phyloP scores from a whole-genome alignment of 2,888 invertebrate genomes.

The Gonocerus acuteangulatus region DNA sequence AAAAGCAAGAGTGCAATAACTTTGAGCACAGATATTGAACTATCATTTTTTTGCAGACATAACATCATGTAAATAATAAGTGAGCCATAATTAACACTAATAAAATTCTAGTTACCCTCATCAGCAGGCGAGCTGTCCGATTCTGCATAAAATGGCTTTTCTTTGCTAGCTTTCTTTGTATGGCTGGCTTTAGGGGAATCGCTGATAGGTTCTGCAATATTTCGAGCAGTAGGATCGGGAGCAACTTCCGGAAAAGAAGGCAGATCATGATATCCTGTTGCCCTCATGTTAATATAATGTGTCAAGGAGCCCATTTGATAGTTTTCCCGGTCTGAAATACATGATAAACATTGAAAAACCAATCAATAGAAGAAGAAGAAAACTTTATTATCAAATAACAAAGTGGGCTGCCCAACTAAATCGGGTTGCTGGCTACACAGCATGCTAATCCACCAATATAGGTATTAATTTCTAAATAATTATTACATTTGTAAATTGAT shows the following conservation, averaged over 20 bases:
- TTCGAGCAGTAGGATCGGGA: conserved; percentile 68
- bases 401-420: no score
- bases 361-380: no score
- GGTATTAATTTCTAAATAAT: no score
- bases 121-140: conserved; percentile 45
- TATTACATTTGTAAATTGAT: no score
- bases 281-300: conserved; percentile 80
- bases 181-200: conserved; percentile 38
- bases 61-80: no score
- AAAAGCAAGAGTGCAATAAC: no score
- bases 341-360: neutral
- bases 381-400: no score
- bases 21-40: no score
- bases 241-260: conserved; percentile 72
- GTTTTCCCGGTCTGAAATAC: conserved; percentile 62
- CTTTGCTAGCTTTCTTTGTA: conserved; percentile 42
- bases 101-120: conserved; percentile 36
- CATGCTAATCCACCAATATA: no score
- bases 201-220: conserved; percentile 52
- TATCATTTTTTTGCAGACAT: no score
- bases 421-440: no score
- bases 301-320: conserved; percentile 92
- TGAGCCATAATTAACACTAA: no score
- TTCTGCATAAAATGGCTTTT: conserved; percentile 60
- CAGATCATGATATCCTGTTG: conserved; percentile 80